phyloP scores from a whole-genome alignment of 2,888 invertebrate genomes.

The Drosophila paracracens region DNA sequence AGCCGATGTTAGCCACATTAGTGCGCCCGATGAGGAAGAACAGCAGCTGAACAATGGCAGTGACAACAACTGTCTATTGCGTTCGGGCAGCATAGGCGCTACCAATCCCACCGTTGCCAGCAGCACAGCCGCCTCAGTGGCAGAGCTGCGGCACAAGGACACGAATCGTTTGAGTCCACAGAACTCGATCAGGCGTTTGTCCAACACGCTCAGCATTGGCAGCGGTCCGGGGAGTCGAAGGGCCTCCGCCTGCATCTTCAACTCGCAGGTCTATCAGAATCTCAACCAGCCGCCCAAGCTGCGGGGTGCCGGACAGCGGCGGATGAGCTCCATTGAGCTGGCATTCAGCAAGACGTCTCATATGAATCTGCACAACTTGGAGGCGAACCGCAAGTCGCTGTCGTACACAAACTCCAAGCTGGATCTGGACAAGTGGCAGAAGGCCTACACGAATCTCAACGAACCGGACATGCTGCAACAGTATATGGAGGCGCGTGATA shows the following conservation, averaged over 20 bases:
- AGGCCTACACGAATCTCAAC: constrained; percentile 82
- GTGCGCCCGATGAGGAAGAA: constrained; percentile 87
- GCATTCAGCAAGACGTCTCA: constrained; percentile 85
- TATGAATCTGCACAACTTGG: constrained; percentile 83
- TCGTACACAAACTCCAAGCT: constrained; percentile 84
- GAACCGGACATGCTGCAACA: constrained; percentile 84
- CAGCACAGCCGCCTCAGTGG: constrained; percentile 5
- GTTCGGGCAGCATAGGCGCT: constrained; percentile 76
- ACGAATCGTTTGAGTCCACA: constrained; percentile 89
- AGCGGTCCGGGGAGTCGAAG: constrained; percentile 79
- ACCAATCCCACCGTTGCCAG: constrained; percentile 1
- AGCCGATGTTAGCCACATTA: constrained; percentile 31
- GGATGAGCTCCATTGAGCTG: constrained; percentile 85
- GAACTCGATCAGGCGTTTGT: constrained; percentile 87
- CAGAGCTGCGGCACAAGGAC: constrained; percentile 89
- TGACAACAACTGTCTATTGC: constrained; percentile 88
- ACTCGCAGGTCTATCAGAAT: constrained; percentile 85
- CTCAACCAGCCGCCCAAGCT: constrained; percentile 84
- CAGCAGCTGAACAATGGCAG: constrained; percentile 89
- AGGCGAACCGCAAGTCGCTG: constrained; percentile 84
- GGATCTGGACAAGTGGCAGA: constrained; percentile 84
- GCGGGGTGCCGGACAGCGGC: constrained; percentile 72
- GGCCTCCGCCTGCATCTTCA: constrained; percentile 84
- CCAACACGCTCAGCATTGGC: constrained; percentile 79
- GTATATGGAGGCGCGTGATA: constrained; percentile 82